phyloP scores from a whole-genome alignment of 2,113 vertebrate genomes.

The Emydura subglobosa region DNA sequence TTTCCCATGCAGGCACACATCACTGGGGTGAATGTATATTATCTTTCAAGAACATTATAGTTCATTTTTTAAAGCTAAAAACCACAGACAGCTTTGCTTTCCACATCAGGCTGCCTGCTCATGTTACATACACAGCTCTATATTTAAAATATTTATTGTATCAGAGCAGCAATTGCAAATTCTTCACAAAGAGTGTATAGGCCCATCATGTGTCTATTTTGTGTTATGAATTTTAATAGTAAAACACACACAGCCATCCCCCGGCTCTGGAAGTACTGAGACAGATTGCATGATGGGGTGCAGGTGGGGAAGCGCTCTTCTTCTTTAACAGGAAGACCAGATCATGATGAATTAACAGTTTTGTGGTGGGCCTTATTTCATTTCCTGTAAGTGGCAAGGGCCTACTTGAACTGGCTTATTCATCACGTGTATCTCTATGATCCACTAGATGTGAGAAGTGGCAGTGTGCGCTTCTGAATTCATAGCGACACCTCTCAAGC shows the following conservation, averaged over 20 bases:
- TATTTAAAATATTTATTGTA: not conserved
- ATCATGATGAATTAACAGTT: not conserved
- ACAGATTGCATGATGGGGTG: not conserved
- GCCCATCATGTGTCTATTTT: not conserved
- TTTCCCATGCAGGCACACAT: not conserved
- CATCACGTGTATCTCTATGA: rapidly evolving
- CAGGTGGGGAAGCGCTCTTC: not conserved
- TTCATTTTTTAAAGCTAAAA: not conserved
- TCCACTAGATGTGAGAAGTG: not conserved
- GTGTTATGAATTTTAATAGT: conserved; percentile 24
- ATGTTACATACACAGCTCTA: not conserved
- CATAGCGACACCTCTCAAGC: not conserved
- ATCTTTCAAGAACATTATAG: not conserved
- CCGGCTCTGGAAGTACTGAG: not conserved
- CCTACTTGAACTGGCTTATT: rapidly evolving
- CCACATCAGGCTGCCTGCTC: not conserved
- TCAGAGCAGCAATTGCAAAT: not conserved
- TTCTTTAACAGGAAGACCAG: not conserved
- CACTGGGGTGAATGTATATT: rapidly evolving
- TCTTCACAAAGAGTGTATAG: not conserved
- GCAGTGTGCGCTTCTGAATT: not conserved
- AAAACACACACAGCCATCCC: not conserved
- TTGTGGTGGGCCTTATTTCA: not conserved
- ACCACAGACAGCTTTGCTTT: not conserved
- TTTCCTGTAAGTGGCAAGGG: not conserved